Percentiles rank a stretch among this genome's conserved stretches.
These are phyloP conservation scores for Sebastes steindachneri DNA, from an alignment of 2,797 vertebrate genomes.

Conservation along the genomic window DNA sequence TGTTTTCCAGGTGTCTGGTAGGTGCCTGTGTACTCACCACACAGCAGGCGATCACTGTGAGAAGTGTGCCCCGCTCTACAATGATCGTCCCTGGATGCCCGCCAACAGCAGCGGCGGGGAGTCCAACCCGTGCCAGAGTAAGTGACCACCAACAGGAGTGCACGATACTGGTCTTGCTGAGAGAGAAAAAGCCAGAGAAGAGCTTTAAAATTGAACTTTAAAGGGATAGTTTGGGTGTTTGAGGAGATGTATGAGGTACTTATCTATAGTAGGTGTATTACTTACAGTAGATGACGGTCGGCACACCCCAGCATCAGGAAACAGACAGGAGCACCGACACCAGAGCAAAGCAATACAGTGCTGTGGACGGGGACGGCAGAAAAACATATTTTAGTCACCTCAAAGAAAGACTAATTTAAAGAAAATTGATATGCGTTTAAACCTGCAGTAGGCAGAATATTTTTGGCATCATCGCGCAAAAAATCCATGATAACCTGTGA, in stretches of 20 bases:
- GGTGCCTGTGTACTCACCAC: slow-evolving; percentile 89
- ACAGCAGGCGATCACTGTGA: slow-evolving; percentile 90
- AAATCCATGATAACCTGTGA: too few relatives aligned
- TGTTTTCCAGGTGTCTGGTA: slow-evolving; percentile 85
- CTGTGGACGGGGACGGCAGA: too few relatives aligned
- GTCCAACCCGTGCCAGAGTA: slow-evolving; percentile 89
- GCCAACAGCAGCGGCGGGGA: slow-evolving; percentile 89
- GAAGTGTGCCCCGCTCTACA: slow-evolving; percentile 86
- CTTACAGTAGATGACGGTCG: too few relatives aligned
- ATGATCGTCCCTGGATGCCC: slow-evolving; percentile 88
- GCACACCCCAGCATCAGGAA: too few relatives aligned
- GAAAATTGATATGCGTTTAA: neutral
- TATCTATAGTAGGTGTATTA: too few relatives aligned
- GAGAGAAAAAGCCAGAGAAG: neutral
- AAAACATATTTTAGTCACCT: too few relatives aligned
- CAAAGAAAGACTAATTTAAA: neutral
- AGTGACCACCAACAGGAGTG: slow-evolving; percentile 48
- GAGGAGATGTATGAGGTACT: too few relatives aligned
- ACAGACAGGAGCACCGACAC: too few relatives aligned
- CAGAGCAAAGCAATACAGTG: too few relatives aligned
- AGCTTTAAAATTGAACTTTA: neutral
- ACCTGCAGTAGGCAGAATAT: too few relatives aligned
- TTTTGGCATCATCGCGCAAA: too few relatives aligned
- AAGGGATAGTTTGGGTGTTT: too few relatives aligned
- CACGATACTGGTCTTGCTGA: neutral